Evolutionary conservation across 2,888 invertebrate species (phyloP), one percentile per base, ranked within the genome.

Genomic region (Druceiella hillmani): DNA sequence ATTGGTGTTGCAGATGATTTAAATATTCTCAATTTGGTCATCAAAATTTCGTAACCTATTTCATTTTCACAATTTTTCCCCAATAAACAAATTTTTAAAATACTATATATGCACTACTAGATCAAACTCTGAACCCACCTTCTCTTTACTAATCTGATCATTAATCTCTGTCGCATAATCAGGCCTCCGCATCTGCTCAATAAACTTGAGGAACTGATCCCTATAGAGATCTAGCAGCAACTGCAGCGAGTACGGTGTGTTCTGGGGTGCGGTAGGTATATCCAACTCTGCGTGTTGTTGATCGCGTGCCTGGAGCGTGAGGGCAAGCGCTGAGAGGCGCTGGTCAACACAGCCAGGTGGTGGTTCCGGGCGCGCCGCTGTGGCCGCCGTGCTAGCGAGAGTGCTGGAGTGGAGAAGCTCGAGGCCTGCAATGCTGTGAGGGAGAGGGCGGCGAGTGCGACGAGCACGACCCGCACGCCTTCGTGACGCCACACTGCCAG

Each of bases 341-440:
- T 92, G 91, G 62, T 90, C 92, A 40, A 93, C 87, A 59, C 90
- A 90, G 36, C 93, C 93, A 6, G 90, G 91, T 30, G 91, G 91
- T 17, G 91, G 88, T 24, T 88, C 88, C 46, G 85, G 73, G 20
- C 66, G 65, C 31, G 66, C 62, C 66, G 78, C 79, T 61, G 86
- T 86, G 34, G 81, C 80, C 13, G 87, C 81, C 11, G 91, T 91
- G 56, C 91, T 91, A 4, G 90, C 76, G 48, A 93, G 71, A 22
- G 93, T 93, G 63, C 91, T 86, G 52, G 84, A 87, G 63, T 93
- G 92, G 49, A 93, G 67, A 52, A 91, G 73, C 68, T 93, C 92
- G 52, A 93, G 71, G 11, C 91, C 91, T 47, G 83, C 86, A 57
- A 92, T 91, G 78, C 30, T 76, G 65, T 49, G 74, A 59, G 57